Evolutionary conservation across 2,888 invertebrate species (phyloP).

Genomic region (Rhingia campestris): DNA sequence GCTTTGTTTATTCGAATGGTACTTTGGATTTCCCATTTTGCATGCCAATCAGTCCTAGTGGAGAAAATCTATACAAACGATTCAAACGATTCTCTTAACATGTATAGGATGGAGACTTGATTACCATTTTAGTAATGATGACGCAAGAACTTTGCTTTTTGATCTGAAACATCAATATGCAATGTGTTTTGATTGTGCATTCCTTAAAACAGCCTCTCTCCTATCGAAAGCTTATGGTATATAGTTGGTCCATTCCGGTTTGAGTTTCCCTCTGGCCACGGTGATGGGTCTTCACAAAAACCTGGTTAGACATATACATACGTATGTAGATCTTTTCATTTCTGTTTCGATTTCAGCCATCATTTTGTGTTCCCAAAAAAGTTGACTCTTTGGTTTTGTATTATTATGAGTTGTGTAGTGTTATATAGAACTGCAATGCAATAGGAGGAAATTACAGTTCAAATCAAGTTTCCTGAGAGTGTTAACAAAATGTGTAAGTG

Average conservation of each 20-base stretch:
- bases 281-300: neutral
- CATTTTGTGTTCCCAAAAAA: neutral
- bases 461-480: slow-evolving; percentile 1
- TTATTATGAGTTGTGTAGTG: neutral
- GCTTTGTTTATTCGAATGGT: neutral
- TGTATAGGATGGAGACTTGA: neutral
- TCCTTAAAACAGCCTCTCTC: neutral
- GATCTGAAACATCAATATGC: neutral
- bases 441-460: neutral
- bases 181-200: neutral
- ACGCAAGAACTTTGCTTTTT: slow-evolving; percentile 2
- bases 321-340: no score
- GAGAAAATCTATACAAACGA: neutral
- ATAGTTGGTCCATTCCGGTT: neutral
- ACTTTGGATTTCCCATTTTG: neutral
- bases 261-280: neutral
- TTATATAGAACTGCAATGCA: neutral
- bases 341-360: neutral
- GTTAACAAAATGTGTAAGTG: neutral
- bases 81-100: neutral
- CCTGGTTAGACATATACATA: neutral
- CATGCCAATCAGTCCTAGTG: neutral
- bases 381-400: neutral
- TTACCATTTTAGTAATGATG: neutral
- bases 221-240: neutral